A percentile compares a stretch with the other conserved stretches of the same genome.
Conservation (phyloP, 2,113 vertebrate genomes). For the Amphiprion ocellaris region DNA sequence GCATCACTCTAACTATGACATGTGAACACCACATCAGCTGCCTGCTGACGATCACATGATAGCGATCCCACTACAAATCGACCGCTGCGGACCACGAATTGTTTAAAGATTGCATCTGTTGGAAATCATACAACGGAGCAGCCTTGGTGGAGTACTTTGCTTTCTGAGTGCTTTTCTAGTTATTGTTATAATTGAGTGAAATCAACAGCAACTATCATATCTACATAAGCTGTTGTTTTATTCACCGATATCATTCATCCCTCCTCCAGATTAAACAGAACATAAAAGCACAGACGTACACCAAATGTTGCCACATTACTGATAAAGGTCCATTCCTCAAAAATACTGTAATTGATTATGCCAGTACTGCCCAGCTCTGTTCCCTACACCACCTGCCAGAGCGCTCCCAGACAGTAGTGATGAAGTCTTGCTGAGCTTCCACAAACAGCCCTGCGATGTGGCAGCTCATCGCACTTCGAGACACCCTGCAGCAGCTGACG, state of each 20-base stretch:
- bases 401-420: constrained; percentile 13
- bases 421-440: constrained; percentile 50
- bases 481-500: constrained; percentile 76
- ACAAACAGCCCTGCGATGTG: constrained; percentile 48
- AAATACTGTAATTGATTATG: neutral
- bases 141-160: no score
- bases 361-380: neutral
- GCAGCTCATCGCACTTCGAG: constrained; percentile 53
- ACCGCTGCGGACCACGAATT: no score
- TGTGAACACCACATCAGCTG: no score
- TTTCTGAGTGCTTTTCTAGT: no score
- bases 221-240: neutral
- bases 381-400: neutral
- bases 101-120: no score
- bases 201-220: neutral
- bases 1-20: no score
- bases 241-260: neutral
- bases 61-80: no score
- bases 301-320: neutral
- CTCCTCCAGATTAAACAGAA: neutral
- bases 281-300: neutral
- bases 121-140: no score
- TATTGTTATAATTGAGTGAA: neutral
- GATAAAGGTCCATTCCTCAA: neutral
- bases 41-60: no score